Base-by-base conservation (phyloP, 2,888 invertebrate species). In the Cacoxenus indagator region DNA sequence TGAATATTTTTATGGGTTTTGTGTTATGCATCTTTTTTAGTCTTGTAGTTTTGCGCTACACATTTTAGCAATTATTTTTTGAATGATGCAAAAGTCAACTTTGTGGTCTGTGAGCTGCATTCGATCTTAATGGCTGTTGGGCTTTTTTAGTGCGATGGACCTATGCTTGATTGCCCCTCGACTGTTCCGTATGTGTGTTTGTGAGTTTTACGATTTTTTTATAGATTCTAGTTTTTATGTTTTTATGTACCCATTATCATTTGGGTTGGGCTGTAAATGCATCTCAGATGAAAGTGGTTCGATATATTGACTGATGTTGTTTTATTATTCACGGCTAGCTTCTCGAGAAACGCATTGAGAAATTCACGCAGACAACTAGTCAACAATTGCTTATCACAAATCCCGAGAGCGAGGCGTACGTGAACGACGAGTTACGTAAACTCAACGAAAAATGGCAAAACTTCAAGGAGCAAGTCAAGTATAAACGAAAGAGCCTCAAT, bases 261-360 rank as follows among this genome's bases (percentile, higher is more conserved):
- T 67, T 17, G 31, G 59, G 24, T 9, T 37, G 37, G 8, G 8
- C 14, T 4, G 37, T 37, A 37, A 37, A 37, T 37, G 14, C 8
- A 37, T 11, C 37, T 37, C 5, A 37, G 8, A 11, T 37, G 8
- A 11, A 37, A 37, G 5, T 37, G 8, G 2, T 37, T 37, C n/a
- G 14, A 11, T 64, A 62, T 31, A 48, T n/a, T 64, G n/a, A 59
- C 17, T 4, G 8, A 45, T 67, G 57, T 62, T 67, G 64, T 65
- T 67, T 70, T 37, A 82, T 86, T n/a, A 26, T 24, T 37, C 11
- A 3, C 37, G 3, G n/a, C 82, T 19, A 93, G 94, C 88, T 92
- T 76, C 89, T 94, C 75, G 93, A 93, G 83, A 90, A 91, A 79
- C 91, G 92, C 80, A 93, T 95, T 73, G 89, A 91, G 73, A 91